Base-by-base conservation (phyloP, 2,113 vertebrate genomes). In the Alligator sinensis region DNA sequence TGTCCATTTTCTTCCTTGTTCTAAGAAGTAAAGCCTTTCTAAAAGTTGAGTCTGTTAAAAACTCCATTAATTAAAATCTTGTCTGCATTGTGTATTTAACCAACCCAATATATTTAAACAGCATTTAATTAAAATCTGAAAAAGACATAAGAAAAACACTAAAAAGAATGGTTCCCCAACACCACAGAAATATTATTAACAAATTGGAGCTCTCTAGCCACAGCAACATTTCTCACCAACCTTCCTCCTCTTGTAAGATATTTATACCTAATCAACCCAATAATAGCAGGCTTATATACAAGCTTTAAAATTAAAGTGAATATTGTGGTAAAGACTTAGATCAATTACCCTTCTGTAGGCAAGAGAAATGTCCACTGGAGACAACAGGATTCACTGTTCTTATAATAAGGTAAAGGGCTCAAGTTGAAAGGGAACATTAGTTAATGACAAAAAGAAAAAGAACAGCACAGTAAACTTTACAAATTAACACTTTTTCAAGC, bases 141-240 rank as follows among this genome's bases (percentile, higher is more conserved):
- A 9, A 54, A 57, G 12, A 5, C 57, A 61, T 24, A 81, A 24
- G 77, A 80, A 1, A 21, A 38, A 75, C 68, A 59, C 59, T 59
- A 27, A 85, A 62, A 78, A 34, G 1, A 5, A 9, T 0, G 13
- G 18, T 1, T 80, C 61, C 27, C 70, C 68, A 82, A 63, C 58
- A 59, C 54, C 77, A 91, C 34, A 75, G 58, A 87, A 90, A 4
- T 10, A 38, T 3, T 0, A 2, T 15, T 54, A 47, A 28, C 19
- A 24, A 12, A 27, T 2, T 1, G 1, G 2, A 87, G 30, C 47
- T 11, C 16, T 55, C 60, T 0, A 6, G 11, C 78, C 91, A 54
- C 74, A 60, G 77, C 77, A 91, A 83, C 30, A 22, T 34, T 62
- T 66, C 47, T 47, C 80, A 63, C 62, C 83, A 74, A 47, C 47